Evolutionary conservation across 92 coral and sea anemone species (phyloP).

Genomic region (Pocillopora meandrina): DNA sequence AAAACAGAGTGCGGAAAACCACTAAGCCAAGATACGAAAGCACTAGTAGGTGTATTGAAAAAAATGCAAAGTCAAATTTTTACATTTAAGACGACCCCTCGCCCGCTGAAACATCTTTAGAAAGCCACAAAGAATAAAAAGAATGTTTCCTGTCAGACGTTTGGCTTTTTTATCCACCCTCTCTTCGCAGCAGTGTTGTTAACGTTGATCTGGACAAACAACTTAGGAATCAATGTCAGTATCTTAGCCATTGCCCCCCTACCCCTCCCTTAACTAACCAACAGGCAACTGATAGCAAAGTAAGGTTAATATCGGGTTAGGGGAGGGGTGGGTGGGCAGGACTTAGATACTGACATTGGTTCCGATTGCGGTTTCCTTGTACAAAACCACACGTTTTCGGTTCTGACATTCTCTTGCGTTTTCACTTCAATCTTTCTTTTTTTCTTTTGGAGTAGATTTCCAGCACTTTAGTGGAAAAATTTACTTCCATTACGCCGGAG

Average conservation of each 20-base stretch:
- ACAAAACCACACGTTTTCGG: not conserved
- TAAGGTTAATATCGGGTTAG: too few relatives aligned
- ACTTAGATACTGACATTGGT: too few relatives aligned
- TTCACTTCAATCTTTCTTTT: not conserved
- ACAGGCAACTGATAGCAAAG: too few relatives aligned
- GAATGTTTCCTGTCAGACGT: too few relatives aligned
- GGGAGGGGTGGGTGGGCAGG: too few relatives aligned
- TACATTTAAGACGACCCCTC: not conserved
- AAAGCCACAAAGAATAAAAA: not conserved
- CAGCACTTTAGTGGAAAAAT: not conserved
- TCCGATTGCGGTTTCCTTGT: not conserved
- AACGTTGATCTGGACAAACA: too few relatives aligned
- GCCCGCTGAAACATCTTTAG: not conserved
- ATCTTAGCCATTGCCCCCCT: too few relatives aligned
- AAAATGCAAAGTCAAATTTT: not conserved
- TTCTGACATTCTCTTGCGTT: not conserved
- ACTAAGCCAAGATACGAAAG: not conserved
- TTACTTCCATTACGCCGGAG: constrained; percentile 3
- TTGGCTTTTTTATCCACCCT: not conserved
- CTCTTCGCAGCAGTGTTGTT: not conserved
- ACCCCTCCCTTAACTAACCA: too few relatives aligned
- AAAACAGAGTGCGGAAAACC: constrained; percentile 10
- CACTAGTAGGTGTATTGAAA: constrained; percentile 2
- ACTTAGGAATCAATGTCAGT: too few relatives aligned
- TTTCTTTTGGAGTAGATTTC: not conserved